A percentile compares a stretch with the other conserved stretches of the same genome.
Conservation (phyloP, 1,140 invertebrate species). For the Camponotus floridanus region DNA sequence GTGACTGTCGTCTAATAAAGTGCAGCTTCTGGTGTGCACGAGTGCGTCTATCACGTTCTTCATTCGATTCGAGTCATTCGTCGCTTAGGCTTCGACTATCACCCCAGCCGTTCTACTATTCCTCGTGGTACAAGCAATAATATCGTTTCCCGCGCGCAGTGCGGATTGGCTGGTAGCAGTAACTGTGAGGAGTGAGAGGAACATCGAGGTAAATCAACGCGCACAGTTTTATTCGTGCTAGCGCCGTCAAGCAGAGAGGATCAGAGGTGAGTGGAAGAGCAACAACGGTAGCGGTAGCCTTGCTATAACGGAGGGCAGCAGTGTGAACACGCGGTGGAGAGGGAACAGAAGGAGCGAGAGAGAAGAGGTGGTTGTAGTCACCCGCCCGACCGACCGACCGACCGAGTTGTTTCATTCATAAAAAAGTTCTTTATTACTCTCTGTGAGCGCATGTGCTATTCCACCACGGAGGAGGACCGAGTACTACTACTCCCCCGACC, state of each 20-base stretch:
- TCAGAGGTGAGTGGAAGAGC: slow-evolving; percentile 43
- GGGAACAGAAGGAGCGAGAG: slow-evolving; percentile 34
- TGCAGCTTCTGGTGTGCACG: too few relatives aligned
- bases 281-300: slow-evolving; percentile 11
- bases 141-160: slow-evolving; percentile 82
- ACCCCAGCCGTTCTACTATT: slow-evolving; percentile 46
- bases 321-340: neutral
- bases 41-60: slow-evolving; percentile 31
- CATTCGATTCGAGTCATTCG: too few relatives aligned
- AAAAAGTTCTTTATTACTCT: slow-evolving; percentile 86
- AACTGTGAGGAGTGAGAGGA: slow-evolving; percentile 19
- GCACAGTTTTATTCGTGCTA: slow-evolving; percentile 64
- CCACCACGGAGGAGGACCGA: slow-evolving; percentile 76
- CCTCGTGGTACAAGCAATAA: slow-evolving; percentile 80
- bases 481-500: slow-evolving; percentile 71
- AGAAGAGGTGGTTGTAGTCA: slow-evolving; percentile 45
- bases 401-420: slow-evolving; percentile 86
- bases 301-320: slow-evolving; percentile 57
- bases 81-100: slow-evolving; percentile 39
- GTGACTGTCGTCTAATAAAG: too few relatives aligned
- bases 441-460: slow-evolving; percentile 85
- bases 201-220: slow-evolving; percentile 34
- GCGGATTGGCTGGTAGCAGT: slow-evolving; percentile 77
- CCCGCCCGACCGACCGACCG: slow-evolving; percentile 55
- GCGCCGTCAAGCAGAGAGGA: slow-evolving; percentile 35